Conservation (phyloP, 1,140 invertebrate genomes). For the Drosophila sproati region DNA sequence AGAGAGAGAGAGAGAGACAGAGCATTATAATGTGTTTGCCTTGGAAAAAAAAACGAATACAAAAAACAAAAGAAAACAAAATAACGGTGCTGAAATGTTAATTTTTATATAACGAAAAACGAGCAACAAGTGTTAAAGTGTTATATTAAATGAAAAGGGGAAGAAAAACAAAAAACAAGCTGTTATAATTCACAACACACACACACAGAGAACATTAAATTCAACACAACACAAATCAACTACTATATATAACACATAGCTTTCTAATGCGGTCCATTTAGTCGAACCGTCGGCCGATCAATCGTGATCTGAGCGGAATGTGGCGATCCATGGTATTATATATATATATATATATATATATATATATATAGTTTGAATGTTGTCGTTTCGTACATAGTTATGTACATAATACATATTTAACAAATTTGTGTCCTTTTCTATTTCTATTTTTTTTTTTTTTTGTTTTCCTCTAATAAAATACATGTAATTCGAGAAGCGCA, state of each 20-base stretch:
- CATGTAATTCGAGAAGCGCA: background rate
- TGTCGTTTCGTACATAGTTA: conserved; percentile 12
- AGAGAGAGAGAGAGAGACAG: conserved; percentile 21
- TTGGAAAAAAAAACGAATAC: conserved; percentile 38
- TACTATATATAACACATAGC: conserved; percentile 23
- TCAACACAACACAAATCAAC: background rate
- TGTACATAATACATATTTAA: background rate
- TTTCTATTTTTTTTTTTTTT: conserved; percentile 7
- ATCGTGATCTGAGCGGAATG: background rate
- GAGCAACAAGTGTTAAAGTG: conserved; percentile 67
- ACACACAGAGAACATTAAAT: too few relatives aligned
- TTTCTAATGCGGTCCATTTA: conserved; percentile 11
- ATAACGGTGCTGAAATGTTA: conserved; percentile 84
- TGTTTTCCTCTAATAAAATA: background rate
- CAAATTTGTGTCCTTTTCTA: conserved; percentile 13
- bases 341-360: too few relatives aligned
- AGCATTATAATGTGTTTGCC: conserved; percentile 79
- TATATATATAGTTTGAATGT: conserved; percentile 8
- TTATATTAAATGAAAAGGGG: conserved; percentile 53
- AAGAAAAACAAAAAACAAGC: conserved; percentile 21
- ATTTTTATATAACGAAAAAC: conserved; percentile 72
- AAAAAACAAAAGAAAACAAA: conserved; percentile 63
- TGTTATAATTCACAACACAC: conserved; percentile 31
- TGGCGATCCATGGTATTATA: background rate
- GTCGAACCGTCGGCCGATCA: background rate